Base-by-base conservation (phyloP, 2,888 invertebrate species). In the Eucera pruinosa region DNA sequence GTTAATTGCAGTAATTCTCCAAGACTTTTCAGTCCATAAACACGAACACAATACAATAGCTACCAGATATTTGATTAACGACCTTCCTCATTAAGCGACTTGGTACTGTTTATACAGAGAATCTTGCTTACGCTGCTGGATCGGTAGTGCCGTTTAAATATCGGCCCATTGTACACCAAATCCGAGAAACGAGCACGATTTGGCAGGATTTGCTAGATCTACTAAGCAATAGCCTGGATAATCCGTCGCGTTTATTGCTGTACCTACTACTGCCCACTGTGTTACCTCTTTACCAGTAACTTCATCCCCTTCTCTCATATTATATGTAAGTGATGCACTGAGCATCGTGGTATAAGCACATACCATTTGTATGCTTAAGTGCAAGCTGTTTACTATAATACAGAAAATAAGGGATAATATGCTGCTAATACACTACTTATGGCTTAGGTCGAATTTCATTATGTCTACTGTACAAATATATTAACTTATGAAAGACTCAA, bases 161-260 rank as follows among this genome's bases (percentile, higher is more conserved):
- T 85, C 81, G 70, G 62, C 4, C 65, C 58, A 36, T 50, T 61
- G 15, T 50, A 69, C 48, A 54, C 62, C 73, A 64, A 81, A 79
- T 77, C 66, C 76, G 71, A 76, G 83, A 71, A 83, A 83, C 81
- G 76, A 81, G 83, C 76, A 73, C 85, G 76, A 87, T 83, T 86
- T 75, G 83, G 81, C 66, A 76, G 78, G 83, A 83, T 83, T 81
- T 87, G 81, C 81, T 84, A 84, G 85, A 87, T 87, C 86, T 82
- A 78, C 87, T 80, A 85, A 87, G 86, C 87, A 86, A 87, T 84
- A 84, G 82, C 76, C 83, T 79, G 86, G 77, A 85, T 87, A 87
- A 87, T 86, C 86, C 82, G 73, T 81, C 80, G 83, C 81, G 83
- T 83, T 86, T 83, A 78, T 70, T 70, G 54, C 64, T 72, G 67